A percentile compares a stretch with the other conserved stretches of the same genome.
Conservation (phyloP, 2,797 vertebrate genomes). For the Urocyon cinereoargenteus region DNA sequence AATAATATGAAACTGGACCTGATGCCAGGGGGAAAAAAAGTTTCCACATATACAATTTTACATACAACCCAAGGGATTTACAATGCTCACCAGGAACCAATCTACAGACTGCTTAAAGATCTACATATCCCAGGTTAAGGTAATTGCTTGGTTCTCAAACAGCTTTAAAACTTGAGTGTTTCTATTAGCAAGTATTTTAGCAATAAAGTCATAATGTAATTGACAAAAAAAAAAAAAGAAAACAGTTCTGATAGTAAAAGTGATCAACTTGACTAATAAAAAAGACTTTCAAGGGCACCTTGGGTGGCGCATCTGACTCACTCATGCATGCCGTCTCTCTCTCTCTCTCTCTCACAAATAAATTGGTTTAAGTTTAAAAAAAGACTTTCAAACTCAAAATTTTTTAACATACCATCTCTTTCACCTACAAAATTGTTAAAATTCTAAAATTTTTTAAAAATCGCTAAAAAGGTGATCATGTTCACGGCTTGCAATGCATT, state of each 20-base stretch:
- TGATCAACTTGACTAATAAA: not conserved
- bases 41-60: not conserved
- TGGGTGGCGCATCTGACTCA: not conserved
- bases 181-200: not conserved
- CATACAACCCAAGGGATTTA: not conserved
- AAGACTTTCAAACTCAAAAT: not conserved
- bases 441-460: too few relatives aligned
- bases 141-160: slow-evolving; percentile 2
- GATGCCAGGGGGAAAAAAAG: rapidly evolving
- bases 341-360: not conserved
- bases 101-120: not conserved
- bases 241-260: not conserved
- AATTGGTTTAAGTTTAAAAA: not conserved
- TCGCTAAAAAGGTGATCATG: not conserved
- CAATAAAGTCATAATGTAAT: not conserved
- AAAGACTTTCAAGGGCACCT: not conserved
- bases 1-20: not conserved
- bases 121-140: slow-evolving; percentile 9
- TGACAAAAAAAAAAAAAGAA: slow-evolving; percentile 18
- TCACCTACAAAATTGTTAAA: slow-evolving; percentile 31
- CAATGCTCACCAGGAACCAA: not conserved
- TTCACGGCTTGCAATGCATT: not conserved
- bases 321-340: too few relatives aligned
- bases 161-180: slow-evolving; percentile 3
- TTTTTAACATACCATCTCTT: not conserved